Conservation (phyloP, 2,888 invertebrate genomes). For the Drosophila tanythrix region DNA sequence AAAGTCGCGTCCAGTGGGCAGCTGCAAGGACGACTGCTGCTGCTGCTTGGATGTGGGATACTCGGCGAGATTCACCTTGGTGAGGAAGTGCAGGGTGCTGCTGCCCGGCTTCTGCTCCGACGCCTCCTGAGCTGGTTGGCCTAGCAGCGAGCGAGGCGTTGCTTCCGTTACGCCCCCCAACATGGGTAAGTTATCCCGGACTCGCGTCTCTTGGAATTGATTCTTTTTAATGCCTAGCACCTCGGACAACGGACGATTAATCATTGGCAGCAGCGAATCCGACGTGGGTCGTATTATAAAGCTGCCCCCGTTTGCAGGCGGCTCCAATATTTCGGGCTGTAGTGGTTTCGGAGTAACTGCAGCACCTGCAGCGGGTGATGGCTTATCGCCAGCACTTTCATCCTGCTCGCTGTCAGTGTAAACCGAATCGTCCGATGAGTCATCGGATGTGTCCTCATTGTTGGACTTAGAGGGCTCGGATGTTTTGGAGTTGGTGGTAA, state of each 20-base stretch:
- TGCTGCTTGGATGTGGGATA: constrained; percentile 79
- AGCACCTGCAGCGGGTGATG: constrained; percentile 24
- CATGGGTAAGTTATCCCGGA: constrained; percentile 81
- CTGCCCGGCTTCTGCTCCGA: constrained; percentile 37
- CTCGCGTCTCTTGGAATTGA: constrained; percentile 84
- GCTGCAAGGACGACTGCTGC: constrained; percentile 54
- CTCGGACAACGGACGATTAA: constrained; percentile 85
- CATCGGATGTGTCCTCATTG: constrained; percentile 54
- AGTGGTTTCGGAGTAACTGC: constrained; percentile 49
- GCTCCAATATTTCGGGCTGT: constrained; percentile 62
- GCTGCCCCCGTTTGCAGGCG: constrained; percentile 67
- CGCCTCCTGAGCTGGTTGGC: constrained; percentile 39
- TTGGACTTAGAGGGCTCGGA: constrained; percentile 40
- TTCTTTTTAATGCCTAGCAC: constrained; percentile 85
- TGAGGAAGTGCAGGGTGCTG: constrained; percentile 75
- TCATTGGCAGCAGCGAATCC: constrained; percentile 84
- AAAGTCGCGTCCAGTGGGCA: constrained; percentile 79
- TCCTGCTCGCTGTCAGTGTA: constrained; percentile 67
- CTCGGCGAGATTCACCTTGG: constrained; percentile 83
- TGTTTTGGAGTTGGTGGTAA: constrained; percentile 64
- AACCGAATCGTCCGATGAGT: constrained; percentile 74
- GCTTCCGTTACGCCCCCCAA: constrained; percentile 66
- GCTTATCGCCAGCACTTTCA: constrained; percentile 54
- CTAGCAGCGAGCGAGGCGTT: constrained; percentile 58
- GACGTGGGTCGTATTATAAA: constrained; percentile 79